Conservation (phyloP, 2,888 invertebrate species). For the Heliconius cydno region DNA sequence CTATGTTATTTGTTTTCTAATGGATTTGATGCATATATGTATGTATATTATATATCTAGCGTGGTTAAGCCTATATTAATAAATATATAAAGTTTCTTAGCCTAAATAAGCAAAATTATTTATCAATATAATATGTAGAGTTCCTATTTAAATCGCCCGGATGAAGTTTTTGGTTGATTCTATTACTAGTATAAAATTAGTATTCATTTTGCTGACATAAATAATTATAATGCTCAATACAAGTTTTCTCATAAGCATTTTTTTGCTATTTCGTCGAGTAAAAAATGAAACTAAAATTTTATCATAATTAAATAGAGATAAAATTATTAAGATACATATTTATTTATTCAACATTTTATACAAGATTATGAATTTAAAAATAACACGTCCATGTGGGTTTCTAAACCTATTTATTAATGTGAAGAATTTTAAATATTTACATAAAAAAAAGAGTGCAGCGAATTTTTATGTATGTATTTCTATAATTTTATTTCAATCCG, state of each 20-base stretch:
- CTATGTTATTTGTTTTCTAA: neutral
- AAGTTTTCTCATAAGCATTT: slow-evolving; percentile 1
- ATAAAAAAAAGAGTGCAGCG: slow-evolving; percentile 33
- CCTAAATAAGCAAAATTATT: neutral
- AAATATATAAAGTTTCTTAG: neutral
- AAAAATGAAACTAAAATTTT: neutral
- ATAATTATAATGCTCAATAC: slow-evolving; percentile 11
- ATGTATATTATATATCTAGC: no score
- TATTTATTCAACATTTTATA: neutral
- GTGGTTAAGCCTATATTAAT: neutral
- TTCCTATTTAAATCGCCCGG: neutral
- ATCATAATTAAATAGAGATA: neutral
- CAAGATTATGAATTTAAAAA: neutral
- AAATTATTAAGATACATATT: slow-evolving; percentile 1
- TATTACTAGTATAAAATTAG: neutral
- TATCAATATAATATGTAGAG: neutral
- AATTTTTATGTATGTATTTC: slow-evolving; percentile 15
- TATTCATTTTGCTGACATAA: slow-evolving; percentile 2
- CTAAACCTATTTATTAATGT: slow-evolving; percentile 22
- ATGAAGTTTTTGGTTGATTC: neutral
- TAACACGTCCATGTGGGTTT: neutral
- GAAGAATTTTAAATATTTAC: slow-evolving; percentile 34
- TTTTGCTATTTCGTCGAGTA: neutral
- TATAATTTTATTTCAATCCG: slow-evolving; percentile 33
- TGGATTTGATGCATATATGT: neutral